Conservation (phyloP, 2,113 vertebrate genomes). For the Onychorhynchus coronatus region DNA sequence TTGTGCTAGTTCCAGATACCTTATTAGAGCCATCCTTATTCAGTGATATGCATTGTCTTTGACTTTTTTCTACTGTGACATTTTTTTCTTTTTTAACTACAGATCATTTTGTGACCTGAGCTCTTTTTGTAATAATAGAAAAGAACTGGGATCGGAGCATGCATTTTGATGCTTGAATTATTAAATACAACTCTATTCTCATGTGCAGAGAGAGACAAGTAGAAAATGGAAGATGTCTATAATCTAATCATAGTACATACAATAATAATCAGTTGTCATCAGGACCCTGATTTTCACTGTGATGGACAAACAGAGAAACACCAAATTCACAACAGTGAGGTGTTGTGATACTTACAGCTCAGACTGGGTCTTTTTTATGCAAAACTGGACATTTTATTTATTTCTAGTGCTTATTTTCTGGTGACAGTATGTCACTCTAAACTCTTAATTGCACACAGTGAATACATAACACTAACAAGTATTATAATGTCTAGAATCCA, state of each 20-base stretch:
- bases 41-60: background rate
- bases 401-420: background rate
- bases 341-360: background rate
- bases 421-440: background rate
- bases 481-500: background rate
- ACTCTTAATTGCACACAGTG: background rate
- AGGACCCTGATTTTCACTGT: background rate
- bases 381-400: background rate
- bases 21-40: background rate
- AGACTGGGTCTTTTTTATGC: background rate
- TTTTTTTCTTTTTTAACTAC: background rate
- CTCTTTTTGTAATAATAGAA: background rate
- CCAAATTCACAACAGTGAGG: background rate
- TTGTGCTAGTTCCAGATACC: background rate
- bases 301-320: background rate
- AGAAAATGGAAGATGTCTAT: constrained; percentile 42
- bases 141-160: background rate
- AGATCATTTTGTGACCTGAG: background rate
- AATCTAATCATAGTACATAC: constrained; percentile 38
- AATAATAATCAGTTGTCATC: constrained; percentile 39
- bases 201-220: background rate
- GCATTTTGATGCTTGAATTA: constrained; percentile 37
- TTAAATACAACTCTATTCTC: constrained; percentile 20
- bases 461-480: background rate
- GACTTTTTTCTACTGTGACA: background rate